These are phyloP conservation scores for Delichon dasypus DNA, from an alignment of 2,797 vertebrate species.

Conservation along the genomic window DNA sequence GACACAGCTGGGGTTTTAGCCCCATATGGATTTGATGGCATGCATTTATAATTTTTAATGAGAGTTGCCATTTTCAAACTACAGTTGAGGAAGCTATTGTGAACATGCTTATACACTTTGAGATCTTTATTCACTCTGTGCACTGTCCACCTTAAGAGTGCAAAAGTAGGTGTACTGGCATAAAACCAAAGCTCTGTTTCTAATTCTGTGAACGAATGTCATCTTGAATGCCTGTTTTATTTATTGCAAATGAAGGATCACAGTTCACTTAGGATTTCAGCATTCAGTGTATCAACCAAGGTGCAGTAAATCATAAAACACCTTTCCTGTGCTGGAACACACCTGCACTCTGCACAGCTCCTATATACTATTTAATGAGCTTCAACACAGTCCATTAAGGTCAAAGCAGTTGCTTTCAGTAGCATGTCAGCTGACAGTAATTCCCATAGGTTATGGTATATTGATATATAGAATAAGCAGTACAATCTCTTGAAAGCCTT, in stretches of 20 bases:
- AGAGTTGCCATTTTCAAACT: slow-evolving; percentile 32
- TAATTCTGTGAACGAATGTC: neutral
- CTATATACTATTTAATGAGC: neutral
- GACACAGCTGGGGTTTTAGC: slow-evolving; percentile 7
- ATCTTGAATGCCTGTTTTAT: neutral
- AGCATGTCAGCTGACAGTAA: neutral
- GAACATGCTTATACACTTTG: neutral
- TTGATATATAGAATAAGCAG: neutral
- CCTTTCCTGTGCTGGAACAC: neutral
- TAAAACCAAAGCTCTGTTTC: neutral
- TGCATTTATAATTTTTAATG: slow-evolving; percentile 59
- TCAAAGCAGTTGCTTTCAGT: neutral
- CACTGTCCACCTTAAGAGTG: neutral
- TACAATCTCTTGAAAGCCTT: neutral
- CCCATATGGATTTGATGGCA: slow-evolving; percentile 32
- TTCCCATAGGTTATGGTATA: neutral
- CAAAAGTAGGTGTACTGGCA: neutral
- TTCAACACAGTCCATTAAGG: neutral
- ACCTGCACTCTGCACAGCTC: neutral
- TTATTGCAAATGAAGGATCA: neutral
- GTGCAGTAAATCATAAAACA: neutral
- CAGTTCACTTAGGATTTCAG: neutral
- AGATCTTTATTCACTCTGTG: neutral
- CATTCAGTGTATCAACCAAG: neutral
- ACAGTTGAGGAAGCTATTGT: slow-evolving; percentile 37